phyloP scores from a whole-genome alignment of 2,888 invertebrate species.

The Anodontia alba region DNA sequence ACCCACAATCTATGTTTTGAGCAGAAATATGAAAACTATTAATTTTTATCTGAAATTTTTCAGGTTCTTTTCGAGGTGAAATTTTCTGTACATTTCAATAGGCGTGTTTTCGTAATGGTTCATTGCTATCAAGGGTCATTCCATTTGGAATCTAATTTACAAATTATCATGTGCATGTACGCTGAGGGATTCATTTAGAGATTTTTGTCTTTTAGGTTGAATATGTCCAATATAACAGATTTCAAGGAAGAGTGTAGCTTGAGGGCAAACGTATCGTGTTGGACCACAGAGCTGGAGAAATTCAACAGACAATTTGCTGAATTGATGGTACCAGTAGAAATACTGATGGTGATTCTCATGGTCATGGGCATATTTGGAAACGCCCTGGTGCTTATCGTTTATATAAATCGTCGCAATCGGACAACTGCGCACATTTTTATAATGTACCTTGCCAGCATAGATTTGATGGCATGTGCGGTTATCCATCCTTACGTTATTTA shows the following conservation, averaged over 20 bases:
- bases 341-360: constrained; percentile 62
- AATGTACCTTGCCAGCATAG: constrained; percentile 61
- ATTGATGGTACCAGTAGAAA: constrained; percentile 40
- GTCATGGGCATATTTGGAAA: constrained; percentile 60
- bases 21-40: no score
- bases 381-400: constrained; percentile 58
- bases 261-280: constrained; percentile 24
- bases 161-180: no score
- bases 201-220: not conserved
- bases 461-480: constrained; percentile 58
- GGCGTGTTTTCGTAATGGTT: no score
- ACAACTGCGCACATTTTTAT: constrained; percentile 56
- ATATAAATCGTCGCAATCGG: constrained; percentile 34
- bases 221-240: not conserved
- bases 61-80: no score
- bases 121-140: no score
- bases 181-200: no score
- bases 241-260: not conserved
- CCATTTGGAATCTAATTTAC: no score
- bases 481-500: constrained; percentile 66
- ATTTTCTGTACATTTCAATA: no score
- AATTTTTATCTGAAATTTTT: no score
- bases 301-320: constrained; percentile 25
- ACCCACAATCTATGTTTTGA: no score
- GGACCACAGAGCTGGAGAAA: constrained; percentile 9